Evolutionary conservation across 2,797 vertebrate species (phyloP).

Genomic region (Tarsius wallacei): DNA sequence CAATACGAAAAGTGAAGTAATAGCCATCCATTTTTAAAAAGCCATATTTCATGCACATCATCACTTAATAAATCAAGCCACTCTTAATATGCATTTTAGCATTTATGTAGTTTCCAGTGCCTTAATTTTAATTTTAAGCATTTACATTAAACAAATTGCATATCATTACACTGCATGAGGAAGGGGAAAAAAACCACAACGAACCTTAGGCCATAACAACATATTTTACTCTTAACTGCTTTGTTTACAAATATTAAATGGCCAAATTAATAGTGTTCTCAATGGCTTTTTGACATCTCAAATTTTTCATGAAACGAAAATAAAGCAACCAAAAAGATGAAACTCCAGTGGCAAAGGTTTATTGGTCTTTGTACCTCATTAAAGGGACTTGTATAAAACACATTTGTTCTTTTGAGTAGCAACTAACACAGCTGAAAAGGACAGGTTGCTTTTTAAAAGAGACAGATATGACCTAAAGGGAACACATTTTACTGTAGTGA

Average conservation of each 20-base stretch:
- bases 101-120: conserved; percentile 73
- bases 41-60: conserved; percentile 59
- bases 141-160: conserved; percentile 82
- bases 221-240: conserved; percentile 77
- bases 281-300: conserved; percentile 65
- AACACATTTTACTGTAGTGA: conserved; percentile 88
- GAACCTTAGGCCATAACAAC: conserved; percentile 75
- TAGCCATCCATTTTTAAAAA: conserved; percentile 55
- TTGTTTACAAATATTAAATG: conserved; percentile 83
- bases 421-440: conserved; percentile 85
- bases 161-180: conserved; percentile 67
- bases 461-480: conserved; percentile 90
- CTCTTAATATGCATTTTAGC: conserved; percentile 71
- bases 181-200: neutral
- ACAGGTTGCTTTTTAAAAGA: conserved; percentile 88
- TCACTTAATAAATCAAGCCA: conserved; percentile 79
- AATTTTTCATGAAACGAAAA: conserved; percentile 72
- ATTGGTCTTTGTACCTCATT: conserved; percentile 86
- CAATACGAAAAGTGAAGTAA: neutral
- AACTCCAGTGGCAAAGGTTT: conserved; percentile 86
- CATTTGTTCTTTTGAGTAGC: conserved; percentile 88
- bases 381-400: conserved; percentile 87
- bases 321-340: conserved; percentile 71
- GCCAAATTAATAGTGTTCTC: conserved; percentile 73
- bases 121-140: conserved; percentile 79